Evolutionary conservation across 30 jellyfish, hydroid and myxozoan genomes (phyloP), one percentile per base, ranked within the genome.

Genomic region (Hydractinia symbiolongicarpus): DNA sequence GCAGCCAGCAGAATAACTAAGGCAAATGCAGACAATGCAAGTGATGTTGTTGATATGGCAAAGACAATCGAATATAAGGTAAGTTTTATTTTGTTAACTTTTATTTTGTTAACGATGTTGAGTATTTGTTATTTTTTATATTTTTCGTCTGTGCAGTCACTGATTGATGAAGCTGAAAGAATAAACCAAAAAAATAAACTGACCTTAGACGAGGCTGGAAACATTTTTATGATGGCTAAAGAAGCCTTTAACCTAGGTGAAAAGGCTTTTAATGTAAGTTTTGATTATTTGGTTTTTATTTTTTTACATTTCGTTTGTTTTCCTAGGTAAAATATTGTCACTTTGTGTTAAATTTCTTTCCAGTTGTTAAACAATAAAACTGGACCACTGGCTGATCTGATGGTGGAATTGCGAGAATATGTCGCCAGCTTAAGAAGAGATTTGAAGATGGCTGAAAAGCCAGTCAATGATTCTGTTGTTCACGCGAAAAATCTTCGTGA

Each of bases 401-500:
- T 85, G 58, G 44, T 67, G 14, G 69, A 66, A 21, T 88, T 85
- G 9, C 95, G 93, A 14, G 53, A 58, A 9, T 85, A 40, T 49
- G 68, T 79, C 79, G 60, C 17, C 1, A 54, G 51, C 54, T 53
- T 85, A 8, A 62, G 54, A 11, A 17, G 52, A 10, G 88, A 61
- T 40, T 21, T 60, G 14, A 70, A 16, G 8, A 85, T 60, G 58
- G 67, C 89, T 30, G 53, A 56, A 11, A 61, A 92, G 9, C 8
- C 58, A 9, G 94, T 85, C 8, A 79, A 60, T 61, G 54, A 71
- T 6, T 81, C 95, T n/a, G 84, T 44, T 16, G 73, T 55, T 5
- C 98, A 92, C 78, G 98, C 98, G 9, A 73, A 80, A 15, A 78
- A 67, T 14, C 95, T 92, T 4, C 55, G 68, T 9, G 77, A 83